Evolutionary conservation across 2,113 vertebrate species (phyloP).

Genomic region (Guaruba guarouba): DNA sequence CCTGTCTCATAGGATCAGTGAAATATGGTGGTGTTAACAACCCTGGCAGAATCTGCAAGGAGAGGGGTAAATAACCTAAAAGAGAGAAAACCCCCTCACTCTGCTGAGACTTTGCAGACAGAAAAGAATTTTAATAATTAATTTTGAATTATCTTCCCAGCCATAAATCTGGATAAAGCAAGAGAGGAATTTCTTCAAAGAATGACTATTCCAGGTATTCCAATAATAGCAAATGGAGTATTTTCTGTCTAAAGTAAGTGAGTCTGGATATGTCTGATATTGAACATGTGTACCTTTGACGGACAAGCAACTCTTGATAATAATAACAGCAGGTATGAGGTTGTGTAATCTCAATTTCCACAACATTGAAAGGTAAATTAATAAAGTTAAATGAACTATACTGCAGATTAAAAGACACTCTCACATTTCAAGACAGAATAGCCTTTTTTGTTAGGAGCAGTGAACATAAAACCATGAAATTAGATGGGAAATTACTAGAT

Average conservation of each 20-base stretch:
- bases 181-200: neutral
- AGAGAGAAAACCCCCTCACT: neutral
- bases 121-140: neutral
- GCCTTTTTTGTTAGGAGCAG: neutral
- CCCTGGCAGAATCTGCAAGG: neutral
- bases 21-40: neutral
- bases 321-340: neutral
- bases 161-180: neutral
- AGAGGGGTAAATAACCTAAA: neutral
- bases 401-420: neutral
- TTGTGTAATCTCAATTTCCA: neutral
- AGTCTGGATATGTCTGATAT: neutral
- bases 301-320: neutral
- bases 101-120: neutral
- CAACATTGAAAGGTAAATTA: neutral
- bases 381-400: neutral
- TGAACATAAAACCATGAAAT: neutral
- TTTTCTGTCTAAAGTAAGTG: neutral
- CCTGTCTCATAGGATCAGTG: neutral
- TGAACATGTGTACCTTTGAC: neutral
- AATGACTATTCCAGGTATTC: neutral
- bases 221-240: neutral
- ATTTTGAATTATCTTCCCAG: neutral
- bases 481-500: conserved; percentile 1
- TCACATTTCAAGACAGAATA: neutral